A percentile compares a stretch with the other conserved stretches of the same genome.
Evolutionary conservation across 2,888 invertebrate species (phyloP).

Genomic region (Sicus ferrugineus): DNA sequence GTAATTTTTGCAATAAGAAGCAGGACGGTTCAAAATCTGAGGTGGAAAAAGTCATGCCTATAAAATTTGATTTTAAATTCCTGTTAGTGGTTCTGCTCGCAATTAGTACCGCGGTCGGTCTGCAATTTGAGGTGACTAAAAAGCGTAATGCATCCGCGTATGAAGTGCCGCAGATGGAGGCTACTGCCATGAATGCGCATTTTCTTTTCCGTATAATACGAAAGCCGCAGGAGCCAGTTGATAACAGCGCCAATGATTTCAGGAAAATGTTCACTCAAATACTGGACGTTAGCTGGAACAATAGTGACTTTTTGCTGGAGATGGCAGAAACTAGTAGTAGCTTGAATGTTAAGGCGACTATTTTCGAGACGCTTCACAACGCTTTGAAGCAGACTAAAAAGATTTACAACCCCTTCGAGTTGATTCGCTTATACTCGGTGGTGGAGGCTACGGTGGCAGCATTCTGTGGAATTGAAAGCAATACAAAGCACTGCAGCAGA

Average conservation of each 20-base stretch:
- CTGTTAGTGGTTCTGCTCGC: neutral
- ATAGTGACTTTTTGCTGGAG: constrained; percentile 13
- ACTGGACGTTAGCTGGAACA: constrained; percentile 17
- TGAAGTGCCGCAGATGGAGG: neutral
- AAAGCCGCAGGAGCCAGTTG: neutral
- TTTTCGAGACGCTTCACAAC: constrained; percentile 11
- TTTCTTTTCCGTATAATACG: neutral
- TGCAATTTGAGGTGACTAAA: neutral
- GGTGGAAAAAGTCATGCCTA: neutral
- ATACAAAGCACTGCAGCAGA: neutral
- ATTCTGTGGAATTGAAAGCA: neutral
- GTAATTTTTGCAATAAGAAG: too few relatives aligned
- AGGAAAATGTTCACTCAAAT: constrained; percentile 1
- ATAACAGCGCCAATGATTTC: neutral
- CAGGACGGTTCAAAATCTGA: too few relatives aligned
- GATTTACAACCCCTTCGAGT: constrained; percentile 25
- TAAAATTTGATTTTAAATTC: neutral
- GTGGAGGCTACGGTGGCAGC: neutral
- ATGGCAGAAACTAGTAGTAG: constrained; percentile 1
- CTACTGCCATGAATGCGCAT: neutral
- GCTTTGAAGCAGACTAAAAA: constrained; percentile 14
- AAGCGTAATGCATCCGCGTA: neutral
- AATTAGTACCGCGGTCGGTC: neutral
- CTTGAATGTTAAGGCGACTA: constrained; percentile 7
- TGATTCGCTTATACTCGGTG: constrained; percentile 4